These are phyloP conservation scores for Cerceris ruficornis DNA, from an alignment of 2,888 invertebrate species.

Conservation along the genomic window DNA sequence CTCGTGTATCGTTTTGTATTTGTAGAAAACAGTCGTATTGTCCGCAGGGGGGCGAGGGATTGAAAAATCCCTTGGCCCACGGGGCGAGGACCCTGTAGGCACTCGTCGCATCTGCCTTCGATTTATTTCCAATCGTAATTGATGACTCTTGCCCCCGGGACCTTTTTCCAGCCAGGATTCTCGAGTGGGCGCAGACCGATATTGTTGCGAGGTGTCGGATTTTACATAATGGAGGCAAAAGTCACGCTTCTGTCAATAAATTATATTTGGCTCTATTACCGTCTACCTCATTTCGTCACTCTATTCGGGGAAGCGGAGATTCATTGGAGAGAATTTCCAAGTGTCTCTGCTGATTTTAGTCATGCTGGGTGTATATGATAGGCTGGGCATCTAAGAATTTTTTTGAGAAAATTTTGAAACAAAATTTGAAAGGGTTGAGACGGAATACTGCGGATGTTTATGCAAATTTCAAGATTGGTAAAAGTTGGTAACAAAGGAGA, in stretches of 20 bases:
- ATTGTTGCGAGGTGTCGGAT: slow-evolving; percentile 40
- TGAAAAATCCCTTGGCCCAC: slow-evolving; percentile 67
- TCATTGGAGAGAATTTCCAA: too few species aligned
- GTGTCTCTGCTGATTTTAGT: too few species aligned
- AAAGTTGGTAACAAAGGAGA: too few species aligned
- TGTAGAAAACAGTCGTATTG: slow-evolving; percentile 70
- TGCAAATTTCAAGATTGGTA: too few species aligned
- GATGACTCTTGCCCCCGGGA: slow-evolving; percentile 72
- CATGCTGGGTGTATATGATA: too few species aligned
- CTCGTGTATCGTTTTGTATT: slow-evolving; percentile 71
- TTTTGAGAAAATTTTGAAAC: too few species aligned
- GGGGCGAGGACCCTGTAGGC: slow-evolving; percentile 66
- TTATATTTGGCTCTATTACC: slow-evolving; percentile 13
- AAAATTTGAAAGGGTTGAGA: too few species aligned
- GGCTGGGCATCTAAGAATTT: too few species aligned
- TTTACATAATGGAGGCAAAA: slow-evolving; percentile 59
- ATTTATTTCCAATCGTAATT: slow-evolving; percentile 79
- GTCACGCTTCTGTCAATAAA: slow-evolving; percentile 47
- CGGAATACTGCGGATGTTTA: too few species aligned
- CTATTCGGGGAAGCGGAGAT: too few species aligned
- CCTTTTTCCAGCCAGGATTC: slow-evolving; percentile 49
- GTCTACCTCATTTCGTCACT: neutral
- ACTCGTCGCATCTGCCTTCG: slow-evolving; percentile 79
- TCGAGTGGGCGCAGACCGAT: slow-evolving; percentile 66
- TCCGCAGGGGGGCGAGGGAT: slow-evolving; percentile 57